Base-by-base conservation (phyloP, 2,888 invertebrate species). In the Apotomis capreana region DNA sequence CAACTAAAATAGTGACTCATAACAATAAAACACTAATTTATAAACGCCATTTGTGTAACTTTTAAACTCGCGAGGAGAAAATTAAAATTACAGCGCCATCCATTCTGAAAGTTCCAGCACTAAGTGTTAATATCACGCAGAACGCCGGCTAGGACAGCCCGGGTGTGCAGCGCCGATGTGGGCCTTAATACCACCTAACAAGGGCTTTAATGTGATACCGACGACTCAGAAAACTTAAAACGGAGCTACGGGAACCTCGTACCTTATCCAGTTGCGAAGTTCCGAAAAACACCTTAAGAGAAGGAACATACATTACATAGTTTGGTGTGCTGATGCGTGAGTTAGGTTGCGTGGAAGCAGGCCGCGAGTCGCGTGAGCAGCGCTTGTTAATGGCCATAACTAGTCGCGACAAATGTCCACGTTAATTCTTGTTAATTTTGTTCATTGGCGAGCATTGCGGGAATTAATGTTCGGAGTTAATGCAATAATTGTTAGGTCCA, bases 351-450 rank as follows among this genome's bases (percentile, higher is more conserved):
- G 36, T 44, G 55, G n/a, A 46, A 12, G 5, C 46, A n/a, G 26
- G n/a, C 8, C 15, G 55, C 9, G 10, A 65, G 61, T 68, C 36
- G 71, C 71, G 71, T 71, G 71, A 51, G 40, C 10, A n/a, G 5
- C 8, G 15, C 71, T 71, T 71, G 57, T 71, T 71, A 71, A 67
- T 68, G 60, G 55, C 60, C 55, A 69, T 63, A 69, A 63, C 58
- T 52, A 63, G 59, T 58, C 55, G 40, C 61, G 55, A 71, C 71
- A 68, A 71, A 71, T 68, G 67, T 68, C 49, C 59, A 51, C 59
- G 59, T 64, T 71, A 62, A 71, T 71, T 68, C 67, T 71, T 71
- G 71, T 71, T 71, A 68, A 71, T 68, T 71, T 52, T 70, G 61
- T 71, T 62, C 67, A 68, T 62, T 57, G 67, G 57, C 51, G 44